Evolutionary conservation across 1,140 invertebrate genomes (phyloP), one percentile per base, ranked within the genome.

Genomic region (Drosophila parvula): DNA sequence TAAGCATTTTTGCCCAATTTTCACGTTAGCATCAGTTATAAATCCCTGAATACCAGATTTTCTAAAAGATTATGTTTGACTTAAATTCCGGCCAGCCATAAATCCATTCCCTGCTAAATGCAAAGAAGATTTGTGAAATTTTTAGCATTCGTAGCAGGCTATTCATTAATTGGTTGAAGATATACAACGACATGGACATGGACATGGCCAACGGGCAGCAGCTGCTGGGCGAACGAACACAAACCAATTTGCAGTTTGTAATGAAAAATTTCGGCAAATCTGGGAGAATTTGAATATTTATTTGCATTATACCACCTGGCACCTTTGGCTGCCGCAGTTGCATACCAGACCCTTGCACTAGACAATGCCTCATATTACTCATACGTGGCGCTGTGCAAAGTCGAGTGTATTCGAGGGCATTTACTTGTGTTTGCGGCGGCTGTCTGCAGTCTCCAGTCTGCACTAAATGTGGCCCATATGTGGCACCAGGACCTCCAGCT

Each of bases 161-260:
- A 73, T 62, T 30, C 59, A 77, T 77, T 77, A 77, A 77, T 77
- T 77, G 74, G 73, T 59, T 63, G 27, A 30, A 36, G 65, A 65
- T 32, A 45, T 61, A 41, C 58, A 69, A 34, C 61, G 56, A 64
- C 38, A 61, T 16, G 55, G 47, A 71, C 41, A 76, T 30, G 69
- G 41, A 73, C 40, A 50, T 36, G 34, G 43, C 36, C 36, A 69
- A 32, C 57, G 63, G 74, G 67, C 63, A 86, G 83, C 79, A 83
- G 70, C 67, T 79, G 53, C 63, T 58, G 22, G 63, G 59, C 67
- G 63, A 71, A 76, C 67, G 63, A 71, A 76, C 68, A 89, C 43
- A 73, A 73, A 63, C 73, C 79, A 88, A 88, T 89, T 88, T 88
- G 83, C 77, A 78, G 81, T 89, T 74, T 71, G 77, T 88, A 89